These are phyloP conservation scores for Paracanthobrama guichenoti DNA, from an alignment of 2,113 vertebrate species.

Conservation along the genomic window DNA sequence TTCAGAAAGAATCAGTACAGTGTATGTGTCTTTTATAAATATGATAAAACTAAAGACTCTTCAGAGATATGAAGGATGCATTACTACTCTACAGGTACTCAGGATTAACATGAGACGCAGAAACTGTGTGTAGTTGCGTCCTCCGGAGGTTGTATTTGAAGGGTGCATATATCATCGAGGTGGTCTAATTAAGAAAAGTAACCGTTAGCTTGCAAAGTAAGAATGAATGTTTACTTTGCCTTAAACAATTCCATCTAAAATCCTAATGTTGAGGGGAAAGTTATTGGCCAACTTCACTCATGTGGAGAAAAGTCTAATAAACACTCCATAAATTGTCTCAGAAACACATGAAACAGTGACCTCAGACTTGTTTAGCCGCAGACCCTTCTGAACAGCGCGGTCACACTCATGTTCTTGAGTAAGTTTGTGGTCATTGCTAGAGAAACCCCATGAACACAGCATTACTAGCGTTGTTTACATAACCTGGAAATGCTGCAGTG, in stretches of 20 bases:
- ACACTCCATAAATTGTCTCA: not conserved
- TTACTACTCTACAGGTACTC: too few species aligned
- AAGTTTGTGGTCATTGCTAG: not conserved
- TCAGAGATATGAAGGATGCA: too few species aligned
- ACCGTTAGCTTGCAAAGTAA: too few species aligned
- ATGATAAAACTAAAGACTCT: too few species aligned
- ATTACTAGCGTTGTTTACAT: not conserved
- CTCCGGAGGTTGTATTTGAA: too few species aligned
- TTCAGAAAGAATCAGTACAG: too few species aligned
- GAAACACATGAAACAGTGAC: not conserved
- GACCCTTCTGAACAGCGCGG: not conserved
- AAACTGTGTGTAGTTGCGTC: too few species aligned
- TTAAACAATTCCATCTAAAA: not conserved
- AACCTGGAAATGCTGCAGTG: not conserved
- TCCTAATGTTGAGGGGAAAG: not conserved
- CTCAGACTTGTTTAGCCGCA: not conserved
- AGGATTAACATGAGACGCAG: too few species aligned
- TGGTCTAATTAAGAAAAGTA: too few species aligned
- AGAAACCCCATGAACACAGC: not conserved
- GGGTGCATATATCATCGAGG: too few species aligned
- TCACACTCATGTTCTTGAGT: not conserved
- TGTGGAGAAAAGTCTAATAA: constrained; percentile 7
- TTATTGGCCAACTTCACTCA: not conserved
- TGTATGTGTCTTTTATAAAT: too few species aligned
- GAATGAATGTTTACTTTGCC: too few species aligned